Evolutionary conservation across 1,140 invertebrate genomes (phyloP).

Genomic region (Nylanderia fulva): DNA sequence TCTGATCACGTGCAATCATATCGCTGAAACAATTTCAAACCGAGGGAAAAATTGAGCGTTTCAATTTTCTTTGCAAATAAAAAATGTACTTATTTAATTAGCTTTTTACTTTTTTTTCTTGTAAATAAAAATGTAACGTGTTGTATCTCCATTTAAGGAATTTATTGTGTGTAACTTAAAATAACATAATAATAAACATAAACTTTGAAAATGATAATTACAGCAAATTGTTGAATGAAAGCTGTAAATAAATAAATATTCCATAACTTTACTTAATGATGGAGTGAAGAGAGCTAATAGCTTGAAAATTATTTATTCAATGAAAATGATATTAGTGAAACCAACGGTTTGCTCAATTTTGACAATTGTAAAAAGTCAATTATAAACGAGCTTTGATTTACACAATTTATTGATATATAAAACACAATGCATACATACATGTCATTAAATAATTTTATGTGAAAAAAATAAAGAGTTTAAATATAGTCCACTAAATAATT

Average conservation of each 20-base stretch:
- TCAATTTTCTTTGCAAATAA: background rate
- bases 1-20: slow-evolving; percentile 14
- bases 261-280: background rate
- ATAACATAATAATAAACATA: background rate
- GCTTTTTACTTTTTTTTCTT: no score
- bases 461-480: no score
- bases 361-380: background rate
- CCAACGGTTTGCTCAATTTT: background rate
- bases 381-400: background rate
- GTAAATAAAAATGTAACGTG: background rate
- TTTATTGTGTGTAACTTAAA: background rate
- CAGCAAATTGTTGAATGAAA: background rate
- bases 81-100: background rate
- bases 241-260: background rate
- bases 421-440: no score
- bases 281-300: background rate
- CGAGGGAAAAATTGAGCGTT: background rate
- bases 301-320: background rate
- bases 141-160: background rate
- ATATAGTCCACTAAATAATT: background rate
- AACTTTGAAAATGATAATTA: background rate
- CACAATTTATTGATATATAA: slow-evolving; percentile 1
- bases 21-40: background rate
- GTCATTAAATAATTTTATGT: no score
- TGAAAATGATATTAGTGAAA: background rate